Conservation (phyloP, 1,140 invertebrate genomes). For the Phenacoccus solenopsis region DNA sequence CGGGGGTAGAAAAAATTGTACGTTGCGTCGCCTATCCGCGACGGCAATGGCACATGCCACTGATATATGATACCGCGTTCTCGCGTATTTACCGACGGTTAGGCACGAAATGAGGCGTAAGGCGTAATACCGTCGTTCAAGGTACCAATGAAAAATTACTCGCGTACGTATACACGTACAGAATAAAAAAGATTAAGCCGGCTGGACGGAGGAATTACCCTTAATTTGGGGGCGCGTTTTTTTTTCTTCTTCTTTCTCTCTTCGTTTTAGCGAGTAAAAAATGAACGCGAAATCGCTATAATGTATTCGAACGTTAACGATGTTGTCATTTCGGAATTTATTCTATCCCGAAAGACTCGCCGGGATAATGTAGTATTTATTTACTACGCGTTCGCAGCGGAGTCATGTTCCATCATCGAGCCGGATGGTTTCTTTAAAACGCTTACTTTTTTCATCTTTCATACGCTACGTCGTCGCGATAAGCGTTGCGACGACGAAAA, state of each 20-base stretch:
- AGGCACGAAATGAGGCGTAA: too few relatives aligned
- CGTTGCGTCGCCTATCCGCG: too few relatives aligned
- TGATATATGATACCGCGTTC: too few relatives aligned
- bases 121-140: neutral
- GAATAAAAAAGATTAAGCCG: neutral
- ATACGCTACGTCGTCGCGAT: neutral
- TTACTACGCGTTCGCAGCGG: neutral
- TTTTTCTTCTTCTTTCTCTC: neutral
- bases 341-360: neutral
- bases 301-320: neutral
- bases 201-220: neutral
- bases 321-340: neutral
- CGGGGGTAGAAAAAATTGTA: too few relatives aligned
- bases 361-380: neutral
- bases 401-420: neutral
- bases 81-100: too few relatives aligned
- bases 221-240: neutral
- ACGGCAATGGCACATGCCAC: too few relatives aligned
- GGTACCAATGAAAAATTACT: neutral
- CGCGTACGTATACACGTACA: too few relatives aligned
- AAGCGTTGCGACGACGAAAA: neutral
- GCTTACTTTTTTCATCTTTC: too few relatives aligned
- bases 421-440: neutral
- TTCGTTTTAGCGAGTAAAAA: neutral
- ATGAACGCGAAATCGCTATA: neutral